Percentiles rank a stretch among this genome's conserved stretches.
Conservation (phyloP, 1,140 invertebrate genomes). For the Drosophila simulans region DNA sequence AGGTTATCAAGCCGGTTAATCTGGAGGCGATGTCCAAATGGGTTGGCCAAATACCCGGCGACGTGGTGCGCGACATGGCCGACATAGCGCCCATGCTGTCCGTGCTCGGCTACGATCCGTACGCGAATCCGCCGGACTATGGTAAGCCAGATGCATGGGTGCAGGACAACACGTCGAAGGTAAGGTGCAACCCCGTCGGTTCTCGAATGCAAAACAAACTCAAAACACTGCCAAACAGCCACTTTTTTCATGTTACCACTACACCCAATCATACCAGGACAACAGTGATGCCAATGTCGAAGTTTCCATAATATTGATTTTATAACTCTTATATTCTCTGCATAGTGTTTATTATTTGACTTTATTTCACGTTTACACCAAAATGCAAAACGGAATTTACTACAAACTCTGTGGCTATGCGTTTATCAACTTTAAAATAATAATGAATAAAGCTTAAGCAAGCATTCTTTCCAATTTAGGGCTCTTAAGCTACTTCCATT, state of each 20-base stretch:
- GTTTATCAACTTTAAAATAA: too few species aligned
- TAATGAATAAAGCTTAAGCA: too few species aligned
- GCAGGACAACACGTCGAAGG: conserved; percentile 90
- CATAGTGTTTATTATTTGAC: too few species aligned
- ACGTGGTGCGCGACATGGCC: conserved; percentile 96
- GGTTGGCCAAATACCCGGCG: conserved; percentile 96
- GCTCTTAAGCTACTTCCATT: background rate
- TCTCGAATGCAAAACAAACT: conserved; percentile 53
- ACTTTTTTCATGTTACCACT: conserved; percentile 5
- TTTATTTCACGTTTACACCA: too few species aligned
- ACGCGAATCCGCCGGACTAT: conserved; percentile 97
- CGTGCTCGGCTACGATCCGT: conserved; percentile 96
- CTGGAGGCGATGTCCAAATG: conserved; percentile 98
- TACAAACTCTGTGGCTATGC: too few species aligned
- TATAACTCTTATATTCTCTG: too few species aligned
- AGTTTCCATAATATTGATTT: too few species aligned
- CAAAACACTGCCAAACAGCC: conserved; percentile 27
- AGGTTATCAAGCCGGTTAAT: conserved; percentile 99
- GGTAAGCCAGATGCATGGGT: conserved; percentile 94
- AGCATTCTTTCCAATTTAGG: background rate
- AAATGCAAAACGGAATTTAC: too few species aligned
- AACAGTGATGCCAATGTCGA: conserved; percentile 1
- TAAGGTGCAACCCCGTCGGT: conserved; percentile 69
- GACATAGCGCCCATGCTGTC: conserved; percentile 96
- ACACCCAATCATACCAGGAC: background rate